Evolutionary conservation across 2,797 vertebrate genomes (phyloP).

Genomic region (Xenentodon cancila): DNA sequence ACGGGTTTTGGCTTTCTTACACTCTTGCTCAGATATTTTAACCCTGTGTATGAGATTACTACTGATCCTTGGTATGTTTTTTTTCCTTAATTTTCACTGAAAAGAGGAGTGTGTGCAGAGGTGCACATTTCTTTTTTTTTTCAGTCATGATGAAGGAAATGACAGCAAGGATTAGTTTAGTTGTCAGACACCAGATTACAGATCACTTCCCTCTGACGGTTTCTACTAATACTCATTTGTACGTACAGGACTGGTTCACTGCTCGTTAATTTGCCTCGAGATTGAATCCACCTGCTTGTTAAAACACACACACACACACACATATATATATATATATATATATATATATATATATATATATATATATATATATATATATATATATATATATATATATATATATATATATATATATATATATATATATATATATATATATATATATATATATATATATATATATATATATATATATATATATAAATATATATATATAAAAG

Average conservation of each 20-base stretch:
- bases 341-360: too few species aligned
- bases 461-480: too few species aligned
- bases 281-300: constrained; percentile 28
- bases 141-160: constrained; percentile 50
- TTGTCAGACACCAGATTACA: constrained; percentile 18
- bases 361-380: too few species aligned
- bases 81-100: constrained; percentile 47
- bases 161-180: constrained; percentile 17
- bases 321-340: too few species aligned
- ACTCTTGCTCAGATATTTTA: constrained; percentile 48
- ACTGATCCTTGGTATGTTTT: constrained; percentile 34
- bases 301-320: constrained; percentile 17
- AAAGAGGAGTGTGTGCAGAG: constrained; percentile 3
- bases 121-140: constrained; percentile 10
- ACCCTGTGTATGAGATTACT: constrained; percentile 26
- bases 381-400: too few species aligned
- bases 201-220: constrained; percentile 35
- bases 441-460: too few species aligned
- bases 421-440: too few species aligned
- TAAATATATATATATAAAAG: neutral
- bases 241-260: neutral
- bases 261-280: constrained; percentile 36
- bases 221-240: constrained; percentile 61
- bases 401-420: too few species aligned
- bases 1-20: constrained; percentile 82